Evolutionary conservation across 1,140 invertebrate species (phyloP).

Genomic region (Bombus sibiricus): DNA sequence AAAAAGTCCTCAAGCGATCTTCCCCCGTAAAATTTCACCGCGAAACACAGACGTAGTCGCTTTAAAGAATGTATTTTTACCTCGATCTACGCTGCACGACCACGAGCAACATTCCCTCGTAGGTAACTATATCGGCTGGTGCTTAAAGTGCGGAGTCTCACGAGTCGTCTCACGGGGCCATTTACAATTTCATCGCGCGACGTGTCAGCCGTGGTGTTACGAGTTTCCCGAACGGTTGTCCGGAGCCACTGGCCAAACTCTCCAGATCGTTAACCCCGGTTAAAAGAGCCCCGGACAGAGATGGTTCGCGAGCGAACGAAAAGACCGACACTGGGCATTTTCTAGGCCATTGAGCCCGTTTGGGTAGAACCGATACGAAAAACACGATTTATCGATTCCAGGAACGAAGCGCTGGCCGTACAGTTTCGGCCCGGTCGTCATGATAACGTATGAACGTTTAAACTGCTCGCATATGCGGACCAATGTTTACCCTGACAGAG

Average conservation of each 20-base stretch:
- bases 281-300: neutral
- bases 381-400: constrained; percentile 42
- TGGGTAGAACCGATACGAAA: constrained; percentile 25
- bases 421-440: neutral
- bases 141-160: constrained; percentile 36
- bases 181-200: constrained; percentile 49
- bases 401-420: neutral
- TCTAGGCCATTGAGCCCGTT: constrained; percentile 41
- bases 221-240: neutral
- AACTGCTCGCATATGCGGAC: constrained; percentile 15
- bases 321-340: constrained; percentile 17
- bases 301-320: neutral
- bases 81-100: neutral
- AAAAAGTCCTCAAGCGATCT: neutral
- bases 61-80: constrained; percentile 19
- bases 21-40: neutral
- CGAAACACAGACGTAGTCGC: neutral
- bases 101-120: constrained; percentile 10
- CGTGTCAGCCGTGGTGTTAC: constrained; percentile 20
- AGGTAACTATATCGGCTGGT: constrained; percentile 4
- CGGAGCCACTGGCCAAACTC: neutral
- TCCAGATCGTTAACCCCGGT: constrained; percentile 27
- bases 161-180: constrained; percentile 38
- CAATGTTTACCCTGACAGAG: constrained; percentile 25
- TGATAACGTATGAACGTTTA: constrained; percentile 28